Evolutionary conservation across 2,888 invertebrate genomes (phyloP).

Genomic region (Tachina lurida): DNA sequence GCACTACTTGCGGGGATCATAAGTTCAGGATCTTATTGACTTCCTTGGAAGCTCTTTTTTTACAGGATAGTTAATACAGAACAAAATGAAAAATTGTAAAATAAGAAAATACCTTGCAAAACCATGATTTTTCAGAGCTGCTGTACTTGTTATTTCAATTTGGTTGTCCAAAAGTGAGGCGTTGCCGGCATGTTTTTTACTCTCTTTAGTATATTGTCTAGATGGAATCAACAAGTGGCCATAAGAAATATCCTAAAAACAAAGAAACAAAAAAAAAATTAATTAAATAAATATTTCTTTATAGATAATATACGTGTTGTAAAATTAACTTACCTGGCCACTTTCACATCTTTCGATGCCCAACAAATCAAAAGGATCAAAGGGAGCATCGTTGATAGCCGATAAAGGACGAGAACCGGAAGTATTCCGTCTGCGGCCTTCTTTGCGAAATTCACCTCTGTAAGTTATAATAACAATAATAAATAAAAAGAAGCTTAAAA

Average conservation of each 20-base stretch:
- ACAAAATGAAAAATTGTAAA: not conserved
- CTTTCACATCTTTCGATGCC: conserved; percentile 91
- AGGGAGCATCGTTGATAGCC: conserved; percentile 90
- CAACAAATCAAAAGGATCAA: conserved; percentile 93
- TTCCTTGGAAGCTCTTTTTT: too few relatives aligned
- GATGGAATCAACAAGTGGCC: conserved; percentile 92
- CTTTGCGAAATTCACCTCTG: conserved; percentile 88
- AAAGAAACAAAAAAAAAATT: conserved; percentile 5
- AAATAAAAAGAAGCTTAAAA: not conserved
- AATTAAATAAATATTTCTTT: not conserved
- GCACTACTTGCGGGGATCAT: too few relatives aligned
- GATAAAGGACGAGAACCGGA: conserved; percentile 93
- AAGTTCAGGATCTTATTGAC: too few relatives aligned
- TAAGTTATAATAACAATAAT: not conserved
- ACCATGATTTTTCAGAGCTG: conserved; percentile 84
- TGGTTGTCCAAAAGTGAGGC: conserved; percentile 79
- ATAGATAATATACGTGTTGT: not conserved
- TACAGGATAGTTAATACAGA: not conserved
- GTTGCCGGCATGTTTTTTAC: conserved; percentile 80
- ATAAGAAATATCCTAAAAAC: conserved; percentile 91
- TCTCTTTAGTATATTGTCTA: conserved; percentile 83
- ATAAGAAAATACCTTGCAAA: conserved; percentile 84
- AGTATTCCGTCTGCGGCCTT: conserved; percentile 90
- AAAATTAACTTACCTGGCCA: conserved; percentile 87
- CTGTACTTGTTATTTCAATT: conserved; percentile 82